phyloP scores from a whole-genome alignment of 2,113 vertebrate genomes.

The Thinocorus orbignyianus region DNA sequence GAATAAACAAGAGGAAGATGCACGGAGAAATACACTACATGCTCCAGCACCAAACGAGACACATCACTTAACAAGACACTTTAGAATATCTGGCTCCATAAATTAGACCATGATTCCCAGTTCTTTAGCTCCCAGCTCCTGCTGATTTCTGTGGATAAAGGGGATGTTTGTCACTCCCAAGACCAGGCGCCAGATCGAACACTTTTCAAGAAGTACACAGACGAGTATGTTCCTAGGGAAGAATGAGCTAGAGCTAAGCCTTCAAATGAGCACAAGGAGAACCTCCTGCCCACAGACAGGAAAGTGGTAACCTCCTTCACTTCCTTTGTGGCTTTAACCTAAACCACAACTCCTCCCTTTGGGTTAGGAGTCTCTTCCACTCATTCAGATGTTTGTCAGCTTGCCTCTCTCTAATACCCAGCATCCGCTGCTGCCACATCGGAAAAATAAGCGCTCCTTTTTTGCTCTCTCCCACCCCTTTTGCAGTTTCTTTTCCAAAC shows the following conservation, averaged over 20 bases:
- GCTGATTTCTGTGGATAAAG: conserved; percentile 34
- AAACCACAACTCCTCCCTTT: conserved; percentile 77
- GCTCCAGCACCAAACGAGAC: background rate
- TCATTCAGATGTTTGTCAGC: conserved; percentile 57
- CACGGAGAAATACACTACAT: background rate
- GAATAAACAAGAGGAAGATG: conserved; percentile 9
- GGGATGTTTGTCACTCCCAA: conserved; percentile 39
- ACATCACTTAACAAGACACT: conserved; percentile 9
- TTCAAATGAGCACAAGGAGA: conserved; percentile 67
- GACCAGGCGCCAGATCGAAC: conserved; percentile 19
- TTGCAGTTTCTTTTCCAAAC: background rate
- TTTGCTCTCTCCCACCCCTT: background rate
- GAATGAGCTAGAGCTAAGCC: conserved; percentile 37
- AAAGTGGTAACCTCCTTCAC: conserved; percentile 74
- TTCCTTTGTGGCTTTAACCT: conserved; percentile 78
- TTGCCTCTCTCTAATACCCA: conserved; percentile 41
- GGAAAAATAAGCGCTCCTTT: background rate
- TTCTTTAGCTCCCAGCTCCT: conserved; percentile 21
- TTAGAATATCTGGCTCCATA: conserved; percentile 39
- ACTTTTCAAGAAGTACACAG: conserved; percentile 41
- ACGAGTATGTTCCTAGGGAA: conserved; percentile 52
- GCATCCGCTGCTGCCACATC: background rate
- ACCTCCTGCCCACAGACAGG: conserved; percentile 74
- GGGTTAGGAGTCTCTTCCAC: conserved; percentile 63
- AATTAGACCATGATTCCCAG: conserved; percentile 3